phyloP scores from a whole-genome alignment of 23 tunicate genomes.

The Ciona savignyi region DNA sequence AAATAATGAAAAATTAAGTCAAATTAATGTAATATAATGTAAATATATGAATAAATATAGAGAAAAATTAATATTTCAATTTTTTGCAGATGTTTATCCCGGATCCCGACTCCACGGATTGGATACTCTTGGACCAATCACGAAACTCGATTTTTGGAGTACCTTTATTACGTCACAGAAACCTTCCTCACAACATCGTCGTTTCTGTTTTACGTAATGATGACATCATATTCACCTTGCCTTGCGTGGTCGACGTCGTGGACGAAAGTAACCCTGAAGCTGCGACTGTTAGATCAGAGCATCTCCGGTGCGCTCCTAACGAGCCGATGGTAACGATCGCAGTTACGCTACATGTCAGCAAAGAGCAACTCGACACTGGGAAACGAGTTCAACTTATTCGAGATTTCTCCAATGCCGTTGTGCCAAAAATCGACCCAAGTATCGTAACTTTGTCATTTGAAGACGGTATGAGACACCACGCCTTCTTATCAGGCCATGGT shows the following conservation, averaged over 20 bases:
- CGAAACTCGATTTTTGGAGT: constrained; percentile 24
- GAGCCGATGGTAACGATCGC: constrained; percentile 27
- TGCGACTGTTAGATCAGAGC: background rate
- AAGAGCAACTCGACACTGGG: background rate
- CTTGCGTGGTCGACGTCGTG: constrained; percentile 27
- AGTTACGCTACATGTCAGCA: constrained; percentile 8
- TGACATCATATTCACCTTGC: constrained; percentile 3
- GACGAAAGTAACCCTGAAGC: background rate
- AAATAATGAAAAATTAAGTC: too few species aligned
- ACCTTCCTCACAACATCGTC: constrained; percentile 14
- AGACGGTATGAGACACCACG: background rate
- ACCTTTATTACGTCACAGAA: constrained; percentile 33
- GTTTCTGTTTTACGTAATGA: background rate
- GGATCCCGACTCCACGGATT: background rate
- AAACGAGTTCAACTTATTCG: constrained; percentile 17
- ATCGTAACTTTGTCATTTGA: constrained; percentile 14
- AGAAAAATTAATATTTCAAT: too few species aligned
- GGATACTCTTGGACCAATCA: background rate
- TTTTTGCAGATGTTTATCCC: background rate
- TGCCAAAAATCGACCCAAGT: background rate
- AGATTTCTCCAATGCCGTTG: background rate
- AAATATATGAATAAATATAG: too few species aligned
- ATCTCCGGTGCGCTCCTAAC: constrained; percentile 12
- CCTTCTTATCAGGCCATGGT: constrained; percentile 57
- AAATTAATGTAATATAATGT: too few species aligned